Conservation (phyloP, 2,888 invertebrate species). For the Caenorhabditis plicata region DNA sequence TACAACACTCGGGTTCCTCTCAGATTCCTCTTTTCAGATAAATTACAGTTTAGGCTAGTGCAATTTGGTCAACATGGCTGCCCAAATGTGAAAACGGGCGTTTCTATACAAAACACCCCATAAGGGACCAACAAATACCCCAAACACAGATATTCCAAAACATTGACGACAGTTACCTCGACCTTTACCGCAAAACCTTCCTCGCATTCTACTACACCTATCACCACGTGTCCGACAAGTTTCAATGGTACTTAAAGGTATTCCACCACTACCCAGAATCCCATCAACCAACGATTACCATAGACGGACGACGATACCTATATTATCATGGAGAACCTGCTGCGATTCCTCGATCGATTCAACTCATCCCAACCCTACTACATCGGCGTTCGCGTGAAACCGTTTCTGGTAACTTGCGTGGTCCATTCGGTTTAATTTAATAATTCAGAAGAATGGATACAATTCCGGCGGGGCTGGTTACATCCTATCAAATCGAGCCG, state of each 20-base stretch:
- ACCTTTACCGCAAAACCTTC: slow-evolving; percentile 45
- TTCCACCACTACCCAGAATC: background rate
- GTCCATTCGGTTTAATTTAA: background rate
- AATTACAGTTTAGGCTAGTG: slow-evolving; percentile 5
- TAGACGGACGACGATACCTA: slow-evolving; percentile 55
- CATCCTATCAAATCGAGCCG: slow-evolving; percentile 40
- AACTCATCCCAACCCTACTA: slow-evolving; percentile 38
- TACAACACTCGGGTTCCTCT: slow-evolving; percentile 20
- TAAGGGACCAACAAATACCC: slow-evolving; percentile 25
- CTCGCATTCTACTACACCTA: slow-evolving; percentile 41
- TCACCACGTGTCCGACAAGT: slow-evolving; percentile 36
- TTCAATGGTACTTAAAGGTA: slow-evolving; percentile 54
- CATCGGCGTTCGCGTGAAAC: slow-evolving; percentile 46
- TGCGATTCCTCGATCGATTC: slow-evolving; percentile 29
- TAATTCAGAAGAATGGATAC: slow-evolving; percentile 37
- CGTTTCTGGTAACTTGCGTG: slow-evolving; percentile 27
- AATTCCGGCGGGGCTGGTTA: slow-evolving; percentile 52
- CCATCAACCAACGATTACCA: background rate
- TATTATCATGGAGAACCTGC: slow-evolving; percentile 45
- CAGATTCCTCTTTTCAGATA: background rate
- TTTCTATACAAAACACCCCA: slow-evolving; percentile 37
- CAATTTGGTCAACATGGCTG: slow-evolving; percentile 48
- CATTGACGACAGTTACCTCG: slow-evolving; percentile 34
- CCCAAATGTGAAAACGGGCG: slow-evolving; percentile 46
- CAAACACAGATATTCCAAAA: slow-evolving; percentile 41